Evolutionary conservation across 2,113 vertebrate species (phyloP), one percentile per base, ranked within the genome.

Genomic region (Arenaria interpres): DNA sequence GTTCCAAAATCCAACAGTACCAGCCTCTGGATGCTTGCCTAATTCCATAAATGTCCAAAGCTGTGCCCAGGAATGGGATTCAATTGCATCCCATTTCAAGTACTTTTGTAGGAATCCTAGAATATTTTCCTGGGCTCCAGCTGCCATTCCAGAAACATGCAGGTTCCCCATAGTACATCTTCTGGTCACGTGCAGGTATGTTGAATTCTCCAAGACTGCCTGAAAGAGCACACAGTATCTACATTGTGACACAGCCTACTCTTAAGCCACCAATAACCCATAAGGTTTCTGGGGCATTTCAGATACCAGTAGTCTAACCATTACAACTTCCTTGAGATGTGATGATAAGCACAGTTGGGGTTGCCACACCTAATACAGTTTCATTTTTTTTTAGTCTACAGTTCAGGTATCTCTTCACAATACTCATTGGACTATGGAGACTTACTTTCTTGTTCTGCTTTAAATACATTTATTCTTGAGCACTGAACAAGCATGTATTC

Each of bases 1-100:
- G 1, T 68, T 56, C 0, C 0, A 21, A 93, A 93, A 68, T 32
- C 23, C 48, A 82, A 10, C 28, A n/a, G 25, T 12, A n/a, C 3
- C 46, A 91, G 54, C 17, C 6, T 67, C 35, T 73, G 83, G 63
- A 41, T 59, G 9, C 8, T 79, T 80, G 16, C 22, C 25, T 54
- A 71, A 50, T 37, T 77, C 27, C 41, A 43, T 4, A 37, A 17
- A 8, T 16, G 6, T 30, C 28, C 25, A 92, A 88, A 88, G 13
- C 9, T 74, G 15, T 25, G 17, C 6, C 5, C 12, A 88, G 54
- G 22, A 85, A 77, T 24, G 5, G 45, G 30, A 59, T 59, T 74
- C 51, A 39, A 9, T 30, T 71, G n/a, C 21, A 66, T 48, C 13
- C 24, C 4, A 39, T 30, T 69, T 39, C 18, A 63, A 5, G 1